Percentiles rank a stretch among this genome's conserved stretches.
These are phyloP conservation scores for Microplitis mediator DNA, from an alignment of 1,140 invertebrate species.

Conservation along the genomic window DNA sequence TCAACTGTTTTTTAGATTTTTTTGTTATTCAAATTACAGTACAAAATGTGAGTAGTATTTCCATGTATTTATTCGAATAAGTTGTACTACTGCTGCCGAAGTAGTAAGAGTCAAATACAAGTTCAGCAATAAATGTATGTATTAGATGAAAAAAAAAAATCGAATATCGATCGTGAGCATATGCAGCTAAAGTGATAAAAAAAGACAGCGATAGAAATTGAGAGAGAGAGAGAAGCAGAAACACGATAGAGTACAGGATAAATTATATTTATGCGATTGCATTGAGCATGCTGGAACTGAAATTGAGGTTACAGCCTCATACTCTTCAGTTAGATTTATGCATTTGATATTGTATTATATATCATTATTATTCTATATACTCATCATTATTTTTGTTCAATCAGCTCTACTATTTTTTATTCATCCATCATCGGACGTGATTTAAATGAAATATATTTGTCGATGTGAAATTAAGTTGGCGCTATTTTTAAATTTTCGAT, in stretches of 20 bases:
- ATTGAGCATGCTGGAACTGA: constrained; percentile 13
- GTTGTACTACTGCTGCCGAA: background rate
- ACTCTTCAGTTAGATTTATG: background rate
- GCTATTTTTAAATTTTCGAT: too few relatives aligned
- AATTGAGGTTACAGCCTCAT: background rate
- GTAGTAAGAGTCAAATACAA: constrained; percentile 7
- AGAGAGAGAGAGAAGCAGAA: background rate
- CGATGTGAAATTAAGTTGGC: too few relatives aligned
- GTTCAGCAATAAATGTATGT: constrained; percentile 23
- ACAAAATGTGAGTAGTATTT: too few relatives aligned
- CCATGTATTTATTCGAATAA: too few relatives aligned
- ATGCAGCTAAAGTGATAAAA: constrained; percentile 2
- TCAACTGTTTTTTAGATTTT: too few relatives aligned
- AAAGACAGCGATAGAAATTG: background rate
- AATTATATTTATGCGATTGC: constrained; percentile 33
- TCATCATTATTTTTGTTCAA: too few relatives aligned
- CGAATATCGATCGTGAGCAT: constrained; percentile 16
- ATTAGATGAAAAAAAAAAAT: constrained; percentile 25
- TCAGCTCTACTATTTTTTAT: too few relatives aligned
- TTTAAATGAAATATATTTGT: too few relatives aligned
- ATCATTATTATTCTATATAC: too few relatives aligned
- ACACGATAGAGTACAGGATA: constrained; percentile 25
- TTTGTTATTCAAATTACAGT: too few relatives aligned
- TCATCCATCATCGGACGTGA: too few relatives aligned
- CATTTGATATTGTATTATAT: too few relatives aligned